These are phyloP conservation scores for Belonocnema kinseyi DNA, from an alignment of 1,140 invertebrate genomes.

Conservation along the genomic window DNA sequence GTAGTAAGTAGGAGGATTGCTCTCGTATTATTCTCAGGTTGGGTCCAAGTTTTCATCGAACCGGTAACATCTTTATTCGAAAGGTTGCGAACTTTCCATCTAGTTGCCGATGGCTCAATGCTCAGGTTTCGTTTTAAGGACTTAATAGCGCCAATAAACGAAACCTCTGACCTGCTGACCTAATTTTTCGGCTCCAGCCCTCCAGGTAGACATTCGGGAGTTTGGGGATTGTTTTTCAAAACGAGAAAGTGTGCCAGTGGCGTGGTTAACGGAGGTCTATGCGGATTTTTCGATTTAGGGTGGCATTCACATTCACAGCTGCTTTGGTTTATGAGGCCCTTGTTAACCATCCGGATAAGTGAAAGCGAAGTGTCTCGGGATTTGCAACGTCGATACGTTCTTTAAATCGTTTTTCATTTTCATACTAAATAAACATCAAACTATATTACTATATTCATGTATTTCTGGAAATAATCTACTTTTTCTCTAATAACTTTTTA, in stretches of 20 bases:
- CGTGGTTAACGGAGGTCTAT: neutral
- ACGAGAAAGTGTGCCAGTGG: constrained; percentile 25
- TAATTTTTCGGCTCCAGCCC: constrained; percentile 47
- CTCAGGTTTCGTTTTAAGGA: constrained; percentile 36
- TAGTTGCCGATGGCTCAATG: neutral
- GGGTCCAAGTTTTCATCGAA: neutral
- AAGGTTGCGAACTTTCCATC: no score
- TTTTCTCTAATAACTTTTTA: no score
- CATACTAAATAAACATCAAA: neutral
- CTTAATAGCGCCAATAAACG: constrained; percentile 50
- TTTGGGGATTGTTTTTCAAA: constrained; percentile 15
- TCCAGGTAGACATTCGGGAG: constrained; percentile 22
- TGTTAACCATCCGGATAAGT: neutral
- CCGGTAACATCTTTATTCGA: neutral
- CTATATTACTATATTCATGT: neutral
- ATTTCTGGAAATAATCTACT: no score
- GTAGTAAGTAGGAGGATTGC: neutral
- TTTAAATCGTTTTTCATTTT: neutral
- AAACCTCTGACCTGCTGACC: constrained; percentile 44
- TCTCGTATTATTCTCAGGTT: constrained; percentile 9
- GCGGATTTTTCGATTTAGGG: constrained; percentile 6
- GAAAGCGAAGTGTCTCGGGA: neutral
- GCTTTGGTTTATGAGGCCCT: neutral
- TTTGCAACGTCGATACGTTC: neutral
- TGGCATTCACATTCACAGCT: neutral